Conservation (phyloP, 2,797 vertebrate genomes). For the Synaphobranchus kaupii region DNA sequence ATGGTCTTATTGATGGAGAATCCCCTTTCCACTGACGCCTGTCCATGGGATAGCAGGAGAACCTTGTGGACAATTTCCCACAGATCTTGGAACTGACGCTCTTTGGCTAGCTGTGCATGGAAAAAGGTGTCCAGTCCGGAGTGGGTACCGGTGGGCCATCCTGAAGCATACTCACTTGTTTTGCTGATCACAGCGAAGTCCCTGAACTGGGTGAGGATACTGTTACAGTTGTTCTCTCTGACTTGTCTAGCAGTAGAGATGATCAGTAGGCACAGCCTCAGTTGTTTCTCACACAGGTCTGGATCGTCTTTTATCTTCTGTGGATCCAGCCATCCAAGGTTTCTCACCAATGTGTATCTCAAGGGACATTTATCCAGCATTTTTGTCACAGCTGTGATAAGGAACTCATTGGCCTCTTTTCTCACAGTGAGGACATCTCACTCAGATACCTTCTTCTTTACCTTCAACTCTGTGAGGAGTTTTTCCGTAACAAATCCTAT, state of each 20-base stretch:
- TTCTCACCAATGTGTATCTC: too few species aligned
- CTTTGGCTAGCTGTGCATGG: constrained; percentile 31
- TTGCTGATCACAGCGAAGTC: too few species aligned
- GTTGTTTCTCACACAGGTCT: too few species aligned
- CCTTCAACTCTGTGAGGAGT: background rate
- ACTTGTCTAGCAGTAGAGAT: constrained; percentile 10
- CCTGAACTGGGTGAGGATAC: constrained; percentile 13
- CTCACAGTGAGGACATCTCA: too few species aligned
- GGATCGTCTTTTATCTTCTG: too few species aligned
- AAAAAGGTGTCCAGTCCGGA: constrained; percentile 30
- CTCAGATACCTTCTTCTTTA: too few species aligned
- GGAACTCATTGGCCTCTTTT: too few species aligned
- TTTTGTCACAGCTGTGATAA: too few species aligned
- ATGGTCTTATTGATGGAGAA: constrained; percentile 31
- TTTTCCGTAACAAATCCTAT: constrained; percentile 17
- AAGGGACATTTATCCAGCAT: too few species aligned
- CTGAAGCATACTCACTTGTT: constrained; percentile 25
- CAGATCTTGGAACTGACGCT: constrained; percentile 25
- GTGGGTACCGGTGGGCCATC: constrained; percentile 30
- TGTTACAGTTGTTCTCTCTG: too few species aligned
- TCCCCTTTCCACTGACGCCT: constrained; percentile 30
- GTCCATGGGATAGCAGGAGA: constrained; percentile 28
- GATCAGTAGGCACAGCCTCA: too few species aligned
- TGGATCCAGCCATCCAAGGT: too few species aligned
- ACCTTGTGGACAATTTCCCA: constrained; percentile 32